A percentile compares a stretch with the other conserved stretches of the same genome.
phyloP scores from a whole-genome alignment of 2,888 invertebrate genomes.

The Auanema sp. region DNA sequence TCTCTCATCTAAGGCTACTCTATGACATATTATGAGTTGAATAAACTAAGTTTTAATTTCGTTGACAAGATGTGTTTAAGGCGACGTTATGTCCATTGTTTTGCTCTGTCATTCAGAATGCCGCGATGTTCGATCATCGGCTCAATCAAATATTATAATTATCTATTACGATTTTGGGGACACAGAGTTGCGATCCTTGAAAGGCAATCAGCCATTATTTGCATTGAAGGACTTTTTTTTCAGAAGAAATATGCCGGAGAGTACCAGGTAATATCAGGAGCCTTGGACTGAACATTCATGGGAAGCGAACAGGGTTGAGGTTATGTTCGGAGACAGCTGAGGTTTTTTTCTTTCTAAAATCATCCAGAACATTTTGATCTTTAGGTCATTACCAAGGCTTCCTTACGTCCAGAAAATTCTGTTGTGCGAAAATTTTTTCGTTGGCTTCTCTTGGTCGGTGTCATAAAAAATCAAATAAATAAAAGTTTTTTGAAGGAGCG shows the following conservation, averaged over 20 bases:
- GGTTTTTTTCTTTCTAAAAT: not conserved
- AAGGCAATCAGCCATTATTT: constrained; percentile 18
- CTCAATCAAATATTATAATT: constrained; percentile 24
- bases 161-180: constrained; percentile 22
- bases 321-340: not conserved
- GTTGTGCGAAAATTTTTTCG: constrained; percentile 26
- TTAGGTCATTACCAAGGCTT: constrained; percentile 23
- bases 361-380: not conserved
- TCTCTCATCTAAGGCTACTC: no score
- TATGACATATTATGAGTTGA: no score
- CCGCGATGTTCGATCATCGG: constrained; percentile 30
- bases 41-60: no score
- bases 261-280: no score
- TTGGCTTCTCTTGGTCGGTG: constrained; percentile 16
- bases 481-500: constrained; percentile 19
- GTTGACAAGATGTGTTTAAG: no score
- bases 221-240: not conserved
- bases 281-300: not conserved
- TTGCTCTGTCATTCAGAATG: constrained; percentile 37
- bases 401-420: constrained; percentile 28
- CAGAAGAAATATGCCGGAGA: not conserved
- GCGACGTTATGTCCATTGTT: constrained; percentile 29
- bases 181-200: constrained; percentile 22
- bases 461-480: no score
- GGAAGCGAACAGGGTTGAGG: not conserved